Conservation (phyloP, 2,888 invertebrate species). For the Altica lythri region DNA sequence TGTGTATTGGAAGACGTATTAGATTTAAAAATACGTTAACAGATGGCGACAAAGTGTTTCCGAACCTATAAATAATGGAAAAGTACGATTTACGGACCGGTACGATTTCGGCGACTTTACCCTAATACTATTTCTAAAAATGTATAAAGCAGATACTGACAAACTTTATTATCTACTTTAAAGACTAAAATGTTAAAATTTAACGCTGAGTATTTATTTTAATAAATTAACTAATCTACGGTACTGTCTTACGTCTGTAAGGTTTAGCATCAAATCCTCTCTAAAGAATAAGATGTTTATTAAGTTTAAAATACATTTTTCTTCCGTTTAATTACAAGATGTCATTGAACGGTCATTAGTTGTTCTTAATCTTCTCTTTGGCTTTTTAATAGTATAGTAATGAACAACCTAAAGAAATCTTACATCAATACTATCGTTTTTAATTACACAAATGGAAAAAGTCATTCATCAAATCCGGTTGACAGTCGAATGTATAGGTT, state of each 20-base stretch:
- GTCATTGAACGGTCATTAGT: constrained; percentile 47
- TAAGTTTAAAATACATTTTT: constrained; percentile 46
- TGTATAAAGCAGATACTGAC: too few species aligned
- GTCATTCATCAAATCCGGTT: constrained; percentile 33
- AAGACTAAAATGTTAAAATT: too few species aligned
- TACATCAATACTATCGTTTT: constrained; percentile 30
- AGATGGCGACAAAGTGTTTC: too few species aligned
- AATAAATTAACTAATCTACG: too few species aligned
- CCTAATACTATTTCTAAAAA: too few species aligned
- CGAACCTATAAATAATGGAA: too few species aligned
- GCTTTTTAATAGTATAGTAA: constrained; percentile 32
- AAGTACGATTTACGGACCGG: too few species aligned
- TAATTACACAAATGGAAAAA: constrained; percentile 33
- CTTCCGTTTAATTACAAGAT: constrained; percentile 51
- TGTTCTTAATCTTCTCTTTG: constrained; percentile 31
- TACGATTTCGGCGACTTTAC: too few species aligned
- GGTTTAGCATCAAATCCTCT: constrained; percentile 25
- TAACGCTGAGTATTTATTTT: too few species aligned
- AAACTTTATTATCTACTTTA: too few species aligned
- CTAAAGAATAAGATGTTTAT: constrained; percentile 48
- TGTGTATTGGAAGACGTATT: too few species aligned
- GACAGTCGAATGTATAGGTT: constrained; percentile 27
- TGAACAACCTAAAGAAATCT: constrained; percentile 26
- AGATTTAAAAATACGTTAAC: too few species aligned
- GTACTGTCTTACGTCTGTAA: constrained; percentile 25